Percentiles rank a stretch among this genome's conserved stretches.
Evolutionary conservation across 2,888 invertebrate species (phyloP).

Genomic region (Gandaritis pyraliata): DNA sequence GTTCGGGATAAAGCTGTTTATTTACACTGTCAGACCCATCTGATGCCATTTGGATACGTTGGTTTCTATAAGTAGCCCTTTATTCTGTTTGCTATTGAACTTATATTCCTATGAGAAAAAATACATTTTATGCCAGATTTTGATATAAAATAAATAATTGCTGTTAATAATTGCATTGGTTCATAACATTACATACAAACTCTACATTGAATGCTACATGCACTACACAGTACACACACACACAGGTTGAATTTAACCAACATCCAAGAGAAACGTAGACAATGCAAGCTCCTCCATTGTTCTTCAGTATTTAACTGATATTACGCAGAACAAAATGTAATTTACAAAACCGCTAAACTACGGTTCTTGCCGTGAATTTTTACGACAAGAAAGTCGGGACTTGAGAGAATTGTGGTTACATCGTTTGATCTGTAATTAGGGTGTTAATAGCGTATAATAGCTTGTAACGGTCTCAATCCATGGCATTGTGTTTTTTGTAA

Average conservation of each 20-base stretch:
- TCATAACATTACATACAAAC: background rate
- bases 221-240: background rate
- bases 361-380: constrained; percentile 63
- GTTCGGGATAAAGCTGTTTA: constrained; percentile 37
- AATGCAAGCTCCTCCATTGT: constrained; percentile 40
- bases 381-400: constrained; percentile 73
- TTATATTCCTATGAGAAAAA: constrained; percentile 13
- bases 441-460: constrained; percentile 74
- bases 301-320: constrained; percentile 40
- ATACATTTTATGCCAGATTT: background rate
- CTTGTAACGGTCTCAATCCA: constrained; percentile 75
- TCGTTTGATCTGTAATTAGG: constrained; percentile 81
- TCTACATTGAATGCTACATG: background rate
- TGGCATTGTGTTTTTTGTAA: constrained; percentile 68
- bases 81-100: constrained; percentile 3
- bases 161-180: too few relatives aligned
- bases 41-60: constrained; percentile 18
- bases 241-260: constrained; percentile 22
- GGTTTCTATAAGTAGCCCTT: constrained; percentile 21
- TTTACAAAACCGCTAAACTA: constrained; percentile 71
- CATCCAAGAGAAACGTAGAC: constrained; percentile 30
- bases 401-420: constrained; percentile 77
- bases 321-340: constrained; percentile 60
- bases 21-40: constrained; percentile 11
- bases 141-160: background rate